Evolutionary conservation across 2,797 vertebrate species (phyloP).

Genomic region (Gadopsis marmoratus): DNA sequence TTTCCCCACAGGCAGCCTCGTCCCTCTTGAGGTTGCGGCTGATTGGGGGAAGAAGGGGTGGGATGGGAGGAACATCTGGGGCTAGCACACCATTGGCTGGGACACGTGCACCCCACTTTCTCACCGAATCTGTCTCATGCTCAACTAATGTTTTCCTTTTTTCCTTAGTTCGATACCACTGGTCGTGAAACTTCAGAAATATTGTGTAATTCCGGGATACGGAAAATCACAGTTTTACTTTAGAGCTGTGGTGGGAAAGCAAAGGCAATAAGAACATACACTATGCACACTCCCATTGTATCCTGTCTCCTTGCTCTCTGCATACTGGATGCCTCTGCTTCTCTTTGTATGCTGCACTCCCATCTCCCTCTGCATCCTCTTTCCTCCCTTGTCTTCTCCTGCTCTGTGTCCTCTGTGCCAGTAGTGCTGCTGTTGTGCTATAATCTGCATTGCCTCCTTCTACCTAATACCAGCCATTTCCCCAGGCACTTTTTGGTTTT

Average conservation of each 20-base stretch:
- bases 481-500: not conserved
- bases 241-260: not conserved
- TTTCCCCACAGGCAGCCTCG: slow-evolving; percentile 11
- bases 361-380: slow-evolving; percentile 32
- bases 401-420: slow-evolving; percentile 13
- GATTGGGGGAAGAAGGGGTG: slow-evolving; percentile 44
- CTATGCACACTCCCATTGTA: not conserved
- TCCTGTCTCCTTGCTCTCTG: not conserved
- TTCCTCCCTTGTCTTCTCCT: slow-evolving; percentile 33
- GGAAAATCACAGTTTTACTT: not conserved
- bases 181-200: not conserved
- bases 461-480: slow-evolving; percentile 26
- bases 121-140: not conserved
- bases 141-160: not conserved
- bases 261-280: not conserved
- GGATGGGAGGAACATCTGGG: slow-evolving; percentile 59
- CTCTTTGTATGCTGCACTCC: slow-evolving; percentile 29
- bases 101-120: slow-evolving; percentile 43
- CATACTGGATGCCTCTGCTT: not conserved
- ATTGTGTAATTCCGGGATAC: not conserved
- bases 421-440: slow-evolving; percentile 31
- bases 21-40: slow-evolving; percentile 22
- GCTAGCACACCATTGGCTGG: slow-evolving; percentile 34
- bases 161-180: not conserved
- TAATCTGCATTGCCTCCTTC: slow-evolving; percentile 20